Base-by-base conservation (phyloP, 2,113 vertebrate genomes). In the Callorhinus ursinus region DNA sequence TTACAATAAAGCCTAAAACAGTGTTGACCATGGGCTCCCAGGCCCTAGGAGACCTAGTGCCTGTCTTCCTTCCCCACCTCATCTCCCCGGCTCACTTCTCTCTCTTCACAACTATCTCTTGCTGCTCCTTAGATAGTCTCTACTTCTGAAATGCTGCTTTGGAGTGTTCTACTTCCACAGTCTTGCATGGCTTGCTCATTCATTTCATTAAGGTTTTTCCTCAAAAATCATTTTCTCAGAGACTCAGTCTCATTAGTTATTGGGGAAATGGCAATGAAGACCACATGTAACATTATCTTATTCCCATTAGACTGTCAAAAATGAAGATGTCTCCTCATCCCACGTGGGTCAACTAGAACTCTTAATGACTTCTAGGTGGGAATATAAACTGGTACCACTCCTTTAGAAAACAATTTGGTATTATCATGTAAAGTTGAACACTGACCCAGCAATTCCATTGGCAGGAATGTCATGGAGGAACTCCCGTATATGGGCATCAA, bases 331-430 rank as follows among this genome's bases (percentile, higher is more conserved):
- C 19, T 83, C 72, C 65, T 85, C 90, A 84, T 39, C 49, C 14
- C 79, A 90, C 74, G 61, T n/a, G 33, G 57, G 57, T 71, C 57
- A 93, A 57, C n/a, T 22, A 15, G 77, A 72, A 92, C 6, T 82
- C 49, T 95, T 61, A 90, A 72, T 93, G 67, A 74, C 18, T 24
- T 81, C 26, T 8, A 53, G 65, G 49, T 55, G 33, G 59, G 61
- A 93, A 91, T 39, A 69, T 67, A 72, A 86, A 97, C n/a, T 57
- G 42, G 65, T 42, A 28, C 53, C 85, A 86, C 46, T 77, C 26
- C 16, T 94, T 93, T 86, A n/a, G 80, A 74, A 97, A 97, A 97
- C 46, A 95, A 88, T 72, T 13, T 22, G 16, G 19, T 61, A 36
- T 59, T 61, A 39, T 74, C 57, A 67, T 0, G 4, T 10, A 33